These are phyloP conservation scores for Hymenochirus boettgeri DNA, from an alignment of 2,113 vertebrate genomes.

Conservation along the genomic window DNA sequence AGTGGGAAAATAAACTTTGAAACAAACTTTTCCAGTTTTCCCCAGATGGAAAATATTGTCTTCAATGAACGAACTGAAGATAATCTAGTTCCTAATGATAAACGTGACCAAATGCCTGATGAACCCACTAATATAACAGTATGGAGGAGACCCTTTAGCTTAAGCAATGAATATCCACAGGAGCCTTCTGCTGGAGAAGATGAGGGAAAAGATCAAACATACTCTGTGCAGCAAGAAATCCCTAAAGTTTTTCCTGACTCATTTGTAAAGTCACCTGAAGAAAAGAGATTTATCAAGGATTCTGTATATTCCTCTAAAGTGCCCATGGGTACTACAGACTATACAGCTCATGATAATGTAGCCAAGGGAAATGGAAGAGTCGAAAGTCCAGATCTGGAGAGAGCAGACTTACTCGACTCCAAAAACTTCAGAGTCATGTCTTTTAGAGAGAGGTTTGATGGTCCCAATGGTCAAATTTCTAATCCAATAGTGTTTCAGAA, in stretches of 20 bases:
- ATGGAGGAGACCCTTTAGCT: slow-evolving; percentile 7
- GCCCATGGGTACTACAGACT: neutral
- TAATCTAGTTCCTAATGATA: neutral
- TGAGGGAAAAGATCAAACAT: neutral
- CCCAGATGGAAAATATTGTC: neutral
- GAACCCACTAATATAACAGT: neutral
- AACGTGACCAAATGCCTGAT: neutral
- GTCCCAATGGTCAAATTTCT: slow-evolving; percentile 51
- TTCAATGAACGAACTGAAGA: neutral
- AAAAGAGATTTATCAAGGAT: neutral
- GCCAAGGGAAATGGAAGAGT: neutral
- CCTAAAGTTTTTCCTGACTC: neutral
- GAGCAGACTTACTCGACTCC: neutral
- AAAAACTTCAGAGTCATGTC: slow-evolving; percentile 62
- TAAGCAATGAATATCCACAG: neutral
- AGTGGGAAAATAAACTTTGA: slow-evolving; percentile 6
- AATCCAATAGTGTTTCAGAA: slow-evolving; percentile 72
- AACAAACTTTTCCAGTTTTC: neutral
- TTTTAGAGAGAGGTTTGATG: slow-evolving; percentile 65
- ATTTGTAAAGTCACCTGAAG: slow-evolving; percentile 1
- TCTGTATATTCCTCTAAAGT: neutral
- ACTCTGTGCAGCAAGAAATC: neutral
- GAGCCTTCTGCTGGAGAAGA: neutral
- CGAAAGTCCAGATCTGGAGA: neutral
- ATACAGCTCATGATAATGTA: neutral